Conservation (phyloP, 2,113 vertebrate genomes). For the Silurus asotus region DNA sequence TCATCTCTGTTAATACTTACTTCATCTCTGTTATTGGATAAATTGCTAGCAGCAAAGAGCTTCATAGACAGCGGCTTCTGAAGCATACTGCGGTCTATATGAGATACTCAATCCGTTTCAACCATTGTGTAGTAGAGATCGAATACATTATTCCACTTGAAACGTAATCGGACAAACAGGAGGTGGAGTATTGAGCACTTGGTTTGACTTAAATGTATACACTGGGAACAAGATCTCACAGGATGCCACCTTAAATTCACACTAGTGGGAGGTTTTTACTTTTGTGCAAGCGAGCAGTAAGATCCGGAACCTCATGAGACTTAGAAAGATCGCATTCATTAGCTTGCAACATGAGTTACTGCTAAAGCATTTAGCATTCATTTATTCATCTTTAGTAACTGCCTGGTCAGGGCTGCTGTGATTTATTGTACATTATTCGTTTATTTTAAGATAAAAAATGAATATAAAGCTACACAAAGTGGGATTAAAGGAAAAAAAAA, state of each 20-base stretch:
- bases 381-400: neutral
- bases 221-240: neutral
- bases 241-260: neutral
- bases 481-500: neutral
- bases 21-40: neutral
- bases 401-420: neutral
- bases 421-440: neutral
- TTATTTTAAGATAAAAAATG: neutral
- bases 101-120: neutral
- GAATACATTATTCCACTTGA: neutral
- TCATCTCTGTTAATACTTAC: conserved; percentile 13
- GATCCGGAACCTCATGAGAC: neutral
- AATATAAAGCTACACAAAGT: neutral
- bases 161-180: neutral
- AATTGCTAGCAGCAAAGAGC: neutral
- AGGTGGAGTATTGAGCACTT: neutral
- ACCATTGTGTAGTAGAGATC: neutral
- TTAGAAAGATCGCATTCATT: neutral
- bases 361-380: neutral
- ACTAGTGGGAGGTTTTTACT: neutral
- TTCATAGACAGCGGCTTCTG: neutral
- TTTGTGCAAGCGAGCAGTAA: neutral
- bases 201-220: neutral
- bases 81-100: neutral
- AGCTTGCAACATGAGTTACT: neutral